Evolutionary conservation across 1,140 invertebrate species (phyloP), one percentile per base, ranked within the genome.

Genomic region (Ooceraea biroi): DNA sequence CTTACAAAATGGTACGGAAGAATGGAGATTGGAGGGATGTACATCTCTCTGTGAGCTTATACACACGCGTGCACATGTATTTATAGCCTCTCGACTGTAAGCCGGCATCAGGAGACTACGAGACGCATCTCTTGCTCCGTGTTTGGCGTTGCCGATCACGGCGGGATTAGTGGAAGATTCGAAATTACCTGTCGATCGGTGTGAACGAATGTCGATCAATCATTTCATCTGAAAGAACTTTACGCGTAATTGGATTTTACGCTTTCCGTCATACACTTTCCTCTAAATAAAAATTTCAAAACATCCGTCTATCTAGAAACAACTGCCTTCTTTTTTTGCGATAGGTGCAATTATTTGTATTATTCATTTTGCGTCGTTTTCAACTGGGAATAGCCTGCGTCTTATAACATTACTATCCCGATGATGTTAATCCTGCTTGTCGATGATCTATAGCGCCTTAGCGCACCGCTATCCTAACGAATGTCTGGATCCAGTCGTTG

Each of bases 81-180:
- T 85, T 86, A 85, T 86, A 86, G 76, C 68, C 72, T 82, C 71
- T 72, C 44, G 30, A 82, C 76, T 73, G 7, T 7, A 7, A 86
- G 84, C 36, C 84, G 30, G 17, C 36, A 30, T 61, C 50, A 8
- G 12, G n/a, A 27, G 46, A 74, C 68, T 48, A 68, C 46, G 68
- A 25, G 48, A 82, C 76, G 52, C 52, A 25, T 68, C 25, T 69
- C 50, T 22, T 73, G 41, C 41, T 50, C 50, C 48, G 52, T 36
- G 58, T 73, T 71, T 30, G 63, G 19, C 60, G 44, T 27, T 57
- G 30, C 36, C 36, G 25, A 46, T 44, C 12, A n/a, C 25, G 12
- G 17, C 57, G 30, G 27, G 30, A 1, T 71, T 52, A 71, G n/a
- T 30, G 44, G 25, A 10, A 30, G 65, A 11, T 36, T 65, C 36